These are phyloP conservation scores for Pristionchus fissidentatus DNA, from an alignment of 2,888 invertebrate species.

Conservation along the genomic window DNA sequence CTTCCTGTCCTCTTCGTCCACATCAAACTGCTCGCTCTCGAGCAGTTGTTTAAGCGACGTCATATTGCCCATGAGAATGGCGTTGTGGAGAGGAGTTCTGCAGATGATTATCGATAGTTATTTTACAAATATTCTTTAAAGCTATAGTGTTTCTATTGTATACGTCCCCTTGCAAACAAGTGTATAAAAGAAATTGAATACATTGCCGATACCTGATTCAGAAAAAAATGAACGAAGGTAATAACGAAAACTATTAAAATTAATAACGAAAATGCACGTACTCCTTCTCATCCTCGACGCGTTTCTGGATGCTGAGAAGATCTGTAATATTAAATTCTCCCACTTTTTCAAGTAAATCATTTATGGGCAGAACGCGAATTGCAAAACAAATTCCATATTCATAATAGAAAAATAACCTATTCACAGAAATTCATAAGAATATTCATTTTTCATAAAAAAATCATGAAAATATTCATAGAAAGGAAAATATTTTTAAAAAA, in stretches of 20 bases:
- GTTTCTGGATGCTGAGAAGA: constrained; percentile 59
- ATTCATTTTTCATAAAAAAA: not conserved
- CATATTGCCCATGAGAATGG: constrained; percentile 61
- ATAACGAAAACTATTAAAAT: not conserved
- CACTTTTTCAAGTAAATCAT: not conserved
- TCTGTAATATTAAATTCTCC: constrained; percentile 54
- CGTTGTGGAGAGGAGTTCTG: constrained; percentile 58
- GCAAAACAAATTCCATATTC: too few species aligned
- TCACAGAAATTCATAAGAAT: too few species aligned
- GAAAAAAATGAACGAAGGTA: not conserved
- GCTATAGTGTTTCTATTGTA: not conserved
- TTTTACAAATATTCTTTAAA: not conserved
- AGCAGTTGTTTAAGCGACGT: constrained; percentile 57
- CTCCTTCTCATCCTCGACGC: constrained; percentile 54
- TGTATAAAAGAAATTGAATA: not conserved
- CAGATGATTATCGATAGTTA: constrained; percentile 30
- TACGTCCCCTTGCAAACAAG: not conserved
- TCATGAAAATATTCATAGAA: not conserved
- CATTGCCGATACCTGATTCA: not conserved
- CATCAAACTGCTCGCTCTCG: constrained; percentile 54
- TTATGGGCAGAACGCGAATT: too few species aligned
- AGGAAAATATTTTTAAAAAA: not conserved
- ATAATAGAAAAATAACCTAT: too few species aligned
- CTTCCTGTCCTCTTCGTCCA: constrained; percentile 60
- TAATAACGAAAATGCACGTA: constrained; percentile 13